Evolutionary conservation across 1,140 invertebrate genomes (phyloP), one percentile per base, ranked within the genome.

Genomic region (Ganaspis sp.): DNA sequence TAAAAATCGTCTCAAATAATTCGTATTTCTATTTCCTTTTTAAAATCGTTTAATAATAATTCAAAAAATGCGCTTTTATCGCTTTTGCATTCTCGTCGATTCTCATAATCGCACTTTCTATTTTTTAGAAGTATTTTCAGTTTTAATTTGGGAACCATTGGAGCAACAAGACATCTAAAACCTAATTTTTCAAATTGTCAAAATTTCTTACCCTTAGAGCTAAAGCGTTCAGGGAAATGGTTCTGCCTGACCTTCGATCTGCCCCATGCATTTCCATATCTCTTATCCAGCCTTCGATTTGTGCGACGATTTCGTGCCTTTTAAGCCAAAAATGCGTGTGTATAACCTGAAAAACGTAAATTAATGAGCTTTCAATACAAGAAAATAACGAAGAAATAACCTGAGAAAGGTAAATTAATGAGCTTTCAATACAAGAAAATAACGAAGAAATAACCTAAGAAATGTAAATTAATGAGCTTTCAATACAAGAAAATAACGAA

Each of bases 251-350:
- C 85, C 95, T 90, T 87, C 96, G 93, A 91, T 97, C 95, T 81
- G 93, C 92, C 84, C 93, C 93, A 87, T 96, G 93, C 72, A 92
- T 91, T 85, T 96, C 96, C 88, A 98, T 93, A 83, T 98, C 97
- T 73, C 93, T 93, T 83, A 98, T 96, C 97, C 98, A 99, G 75
- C 94, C 93, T 85, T 98, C 95, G 76, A 98, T 95, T 90, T 98
- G 97, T 75, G 94, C 92, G 86, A 97, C 94, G 80, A 99, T 96
- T 91, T 98, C 97, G 81, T 97, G 94, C 37, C 96, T 94, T 88
- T 99, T 99, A 78, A 99, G 92, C 96, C 97, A 99, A 88, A 99
- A 99, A 91, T 99, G 98, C 64, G 96, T 95, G 79, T 97, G 95
- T 83, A 99, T 97, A 12, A 99, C 96, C 95, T 97, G 87, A 9